Evolutionary conservation across 1,140 invertebrate genomes (phyloP).

Genomic region (Caenorhabditis inopinata): DNA sequence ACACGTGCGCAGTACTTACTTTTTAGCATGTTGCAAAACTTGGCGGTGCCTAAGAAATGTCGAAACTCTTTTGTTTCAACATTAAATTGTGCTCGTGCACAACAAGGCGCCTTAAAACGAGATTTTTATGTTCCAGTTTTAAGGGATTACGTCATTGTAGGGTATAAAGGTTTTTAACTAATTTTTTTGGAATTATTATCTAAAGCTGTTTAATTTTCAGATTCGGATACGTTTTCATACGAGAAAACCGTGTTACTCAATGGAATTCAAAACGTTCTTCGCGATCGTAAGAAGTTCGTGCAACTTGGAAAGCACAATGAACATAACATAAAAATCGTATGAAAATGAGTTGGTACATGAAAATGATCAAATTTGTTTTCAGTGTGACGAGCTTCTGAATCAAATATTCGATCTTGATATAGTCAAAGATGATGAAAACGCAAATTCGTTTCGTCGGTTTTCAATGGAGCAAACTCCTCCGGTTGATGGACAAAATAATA

Average conservation of each 20-base stretch:
- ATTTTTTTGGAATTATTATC: neutral
- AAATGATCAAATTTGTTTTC: neutral
- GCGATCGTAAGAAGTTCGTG: neutral
- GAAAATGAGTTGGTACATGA: neutral
- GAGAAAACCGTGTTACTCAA: neutral
- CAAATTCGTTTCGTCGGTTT: neutral
- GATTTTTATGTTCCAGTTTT: too few relatives aligned
- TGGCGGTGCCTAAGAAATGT: too few relatives aligned
- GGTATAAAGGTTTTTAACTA: too few relatives aligned
- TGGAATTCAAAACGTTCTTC: neutral
- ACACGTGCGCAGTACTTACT: too few relatives aligned
- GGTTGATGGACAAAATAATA: neutral
- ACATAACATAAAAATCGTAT: constrained; percentile 2
- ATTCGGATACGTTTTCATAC: neutral
- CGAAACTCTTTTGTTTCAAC: too few relatives aligned
- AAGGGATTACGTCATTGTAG: too few relatives aligned
- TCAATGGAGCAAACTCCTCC: neutral
- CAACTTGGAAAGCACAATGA: constrained; percentile 10
- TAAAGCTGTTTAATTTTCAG: neutral
- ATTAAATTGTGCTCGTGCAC: too few relatives aligned
- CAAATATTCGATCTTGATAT: neutral
- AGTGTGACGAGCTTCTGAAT: neutral
- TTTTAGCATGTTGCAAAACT: too few relatives aligned
- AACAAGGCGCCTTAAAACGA: too few relatives aligned
- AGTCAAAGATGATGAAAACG: constrained; percentile 1